phyloP scores from a whole-genome alignment of 2,888 invertebrate genomes.

The Tiphia femorata region DNA sequence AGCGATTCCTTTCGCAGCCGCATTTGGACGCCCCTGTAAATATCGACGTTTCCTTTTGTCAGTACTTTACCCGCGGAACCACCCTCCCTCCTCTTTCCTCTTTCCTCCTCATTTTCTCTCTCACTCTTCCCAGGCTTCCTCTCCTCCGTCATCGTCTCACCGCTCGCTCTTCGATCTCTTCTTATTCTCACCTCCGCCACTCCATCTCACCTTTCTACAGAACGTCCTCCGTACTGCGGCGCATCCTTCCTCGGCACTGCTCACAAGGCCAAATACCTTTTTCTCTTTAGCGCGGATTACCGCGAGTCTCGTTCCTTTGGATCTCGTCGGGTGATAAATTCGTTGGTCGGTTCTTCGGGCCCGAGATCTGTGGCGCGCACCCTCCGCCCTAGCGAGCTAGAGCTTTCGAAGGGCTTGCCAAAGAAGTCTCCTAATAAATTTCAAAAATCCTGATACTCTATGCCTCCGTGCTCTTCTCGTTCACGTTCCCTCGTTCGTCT shows the following conservation, averaged over 20 bases:
- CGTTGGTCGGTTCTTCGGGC: conserved; percentile 26
- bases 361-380: conserved; percentile 27
- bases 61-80: conserved; percentile 22
- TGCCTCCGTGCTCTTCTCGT: conserved; percentile 7
- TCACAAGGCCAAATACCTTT: conserved; percentile 26
- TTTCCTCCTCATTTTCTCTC: background rate
- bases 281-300: conserved; percentile 51
- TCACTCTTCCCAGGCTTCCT: background rate
- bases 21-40: conserved; percentile 24
- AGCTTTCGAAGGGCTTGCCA: too few relatives aligned
- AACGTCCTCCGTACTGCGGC: background rate
- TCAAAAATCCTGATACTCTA: conserved; percentile 28
- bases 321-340: conserved; percentile 47
- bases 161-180: background rate
- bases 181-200: background rate
- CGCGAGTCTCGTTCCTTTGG: conserved; percentile 37
- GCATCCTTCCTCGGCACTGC: background rate
- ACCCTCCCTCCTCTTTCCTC: conserved; percentile 1
- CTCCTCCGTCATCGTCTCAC: background rate
- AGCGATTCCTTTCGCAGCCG: conserved; percentile 1
- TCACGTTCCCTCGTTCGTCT: background rate
- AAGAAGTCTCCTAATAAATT: conserved; percentile 46
- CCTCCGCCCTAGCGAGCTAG: conserved; percentile 21
- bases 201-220: background rate
- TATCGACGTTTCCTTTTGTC: conserved; percentile 40